These are phyloP conservation scores for Alentia gelatinosa DNA, from an alignment of 2,888 invertebrate genomes.

Conservation along the genomic window DNA sequence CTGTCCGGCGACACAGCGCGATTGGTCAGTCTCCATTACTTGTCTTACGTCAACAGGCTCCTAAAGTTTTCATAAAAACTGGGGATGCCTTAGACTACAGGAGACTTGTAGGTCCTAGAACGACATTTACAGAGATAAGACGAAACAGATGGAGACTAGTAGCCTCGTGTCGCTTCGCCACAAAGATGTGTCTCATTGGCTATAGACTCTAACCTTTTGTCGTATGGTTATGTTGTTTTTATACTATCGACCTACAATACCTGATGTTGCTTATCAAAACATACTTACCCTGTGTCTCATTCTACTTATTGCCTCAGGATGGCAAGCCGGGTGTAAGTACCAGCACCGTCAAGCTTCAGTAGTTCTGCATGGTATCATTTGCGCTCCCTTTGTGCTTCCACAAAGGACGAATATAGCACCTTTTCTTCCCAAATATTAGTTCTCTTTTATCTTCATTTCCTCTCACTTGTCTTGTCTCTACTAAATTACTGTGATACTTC, in stretches of 20 bases:
- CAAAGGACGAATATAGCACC: neutral
- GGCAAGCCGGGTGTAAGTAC: conserved; percentile 7
- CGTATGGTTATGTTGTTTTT: too few relatives aligned
- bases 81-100: too few relatives aligned
- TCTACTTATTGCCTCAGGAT: neutral
- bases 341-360: neutral
- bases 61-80: too few relatives aligned
- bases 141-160: too few relatives aligned
- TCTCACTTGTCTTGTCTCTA: neutral
- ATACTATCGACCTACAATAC: neutral
- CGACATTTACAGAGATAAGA: too few relatives aligned
- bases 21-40: too few relatives aligned
- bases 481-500: neutral
- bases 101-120: too few relatives aligned
- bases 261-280: neutral
- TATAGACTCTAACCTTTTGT: too few relatives aligned
- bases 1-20: too few relatives aligned
- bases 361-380: neutral
- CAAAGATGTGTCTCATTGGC: too few relatives aligned
- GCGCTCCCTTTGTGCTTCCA: neutral
- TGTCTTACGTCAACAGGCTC: too few relatives aligned
- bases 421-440: neutral
- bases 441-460: neutral
- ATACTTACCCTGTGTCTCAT: neutral
- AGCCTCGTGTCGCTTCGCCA: too few relatives aligned